Conservation (phyloP, 2,888 invertebrate species). For the Polia nebulosa region DNA sequence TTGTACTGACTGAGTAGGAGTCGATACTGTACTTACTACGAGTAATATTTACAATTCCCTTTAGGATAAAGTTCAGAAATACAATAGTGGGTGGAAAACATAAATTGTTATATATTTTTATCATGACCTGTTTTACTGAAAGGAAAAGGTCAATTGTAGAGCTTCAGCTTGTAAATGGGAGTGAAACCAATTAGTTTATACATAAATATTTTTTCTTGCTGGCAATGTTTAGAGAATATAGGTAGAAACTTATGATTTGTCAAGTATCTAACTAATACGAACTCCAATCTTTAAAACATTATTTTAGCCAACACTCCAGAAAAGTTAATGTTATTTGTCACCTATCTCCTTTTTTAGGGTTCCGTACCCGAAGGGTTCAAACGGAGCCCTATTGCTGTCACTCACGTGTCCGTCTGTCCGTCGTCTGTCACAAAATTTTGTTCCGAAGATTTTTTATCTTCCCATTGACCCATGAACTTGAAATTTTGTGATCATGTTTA, state of each 20-base stretch:
- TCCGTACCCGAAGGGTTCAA: no score
- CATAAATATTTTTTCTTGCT: no score
- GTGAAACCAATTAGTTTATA: background rate
- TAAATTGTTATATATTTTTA: background rate
- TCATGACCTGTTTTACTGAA: background rate
- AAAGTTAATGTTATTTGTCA: no score
- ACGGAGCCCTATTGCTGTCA: no score
- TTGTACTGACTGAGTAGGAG: slow-evolving; percentile 22
- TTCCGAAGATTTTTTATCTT: no score
- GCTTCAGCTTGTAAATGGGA: background rate
- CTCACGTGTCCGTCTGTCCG: no score
- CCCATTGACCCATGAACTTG: no score
- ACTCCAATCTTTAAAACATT: no score
- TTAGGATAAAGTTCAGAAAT: background rate
- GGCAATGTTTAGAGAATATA: background rate
- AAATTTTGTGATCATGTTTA: no score
- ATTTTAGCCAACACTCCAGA: no score
- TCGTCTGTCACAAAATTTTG: no score
- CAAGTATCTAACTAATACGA: background rate
- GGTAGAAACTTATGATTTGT: background rate
- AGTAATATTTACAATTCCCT: slow-evolving; percentile 21
- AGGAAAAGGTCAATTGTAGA: background rate
- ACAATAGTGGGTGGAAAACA: background rate
- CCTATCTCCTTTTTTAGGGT: no score
- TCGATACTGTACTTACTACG: slow-evolving; percentile 11